phyloP scores from a whole-genome alignment of 2,113 vertebrate genomes.

The Syngnathoides biaculeatus region DNA sequence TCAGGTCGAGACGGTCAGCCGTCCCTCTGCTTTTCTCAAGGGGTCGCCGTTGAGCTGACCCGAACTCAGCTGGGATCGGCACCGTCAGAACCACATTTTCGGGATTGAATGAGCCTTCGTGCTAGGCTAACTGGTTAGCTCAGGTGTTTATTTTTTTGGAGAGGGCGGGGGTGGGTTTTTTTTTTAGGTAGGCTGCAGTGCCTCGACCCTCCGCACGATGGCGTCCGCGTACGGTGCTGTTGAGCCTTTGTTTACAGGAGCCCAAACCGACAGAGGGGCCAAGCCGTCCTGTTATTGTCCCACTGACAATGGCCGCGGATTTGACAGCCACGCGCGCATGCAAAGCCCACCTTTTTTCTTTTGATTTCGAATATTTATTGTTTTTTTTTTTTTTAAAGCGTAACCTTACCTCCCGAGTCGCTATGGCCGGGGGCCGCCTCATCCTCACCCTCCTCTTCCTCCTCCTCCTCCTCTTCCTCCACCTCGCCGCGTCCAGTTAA shows the following conservation, averaged over 20 bases:
- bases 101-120: too few species aligned
- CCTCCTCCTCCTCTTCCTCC: constrained; percentile 73
- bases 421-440: constrained; percentile 62
- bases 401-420: constrained; percentile 65
- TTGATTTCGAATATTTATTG: too few species aligned
- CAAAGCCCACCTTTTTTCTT: constrained; percentile 21
- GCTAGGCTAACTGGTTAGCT: background rate
- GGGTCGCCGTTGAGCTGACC: too few species aligned
- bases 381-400: background rate
- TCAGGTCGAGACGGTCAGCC: too few species aligned
- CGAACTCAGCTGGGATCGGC: too few species aligned
- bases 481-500: constrained; percentile 76
- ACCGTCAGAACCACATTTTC: too few species aligned
- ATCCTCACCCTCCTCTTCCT: too few species aligned
- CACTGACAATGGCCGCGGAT: constrained; percentile 57
- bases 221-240: constrained; percentile 59
- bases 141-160: background rate
- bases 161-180: too few species aligned
- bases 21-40: too few species aligned
- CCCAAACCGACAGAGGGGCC: constrained; percentile 72
- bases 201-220: constrained; percentile 54
- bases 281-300: constrained; percentile 75
- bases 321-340: constrained; percentile 45
- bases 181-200: background rate
- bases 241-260: constrained; percentile 82